Base-by-base conservation (phyloP, 92 coral and sea anemone species). In the Palythoa heliodiscus region DNA sequence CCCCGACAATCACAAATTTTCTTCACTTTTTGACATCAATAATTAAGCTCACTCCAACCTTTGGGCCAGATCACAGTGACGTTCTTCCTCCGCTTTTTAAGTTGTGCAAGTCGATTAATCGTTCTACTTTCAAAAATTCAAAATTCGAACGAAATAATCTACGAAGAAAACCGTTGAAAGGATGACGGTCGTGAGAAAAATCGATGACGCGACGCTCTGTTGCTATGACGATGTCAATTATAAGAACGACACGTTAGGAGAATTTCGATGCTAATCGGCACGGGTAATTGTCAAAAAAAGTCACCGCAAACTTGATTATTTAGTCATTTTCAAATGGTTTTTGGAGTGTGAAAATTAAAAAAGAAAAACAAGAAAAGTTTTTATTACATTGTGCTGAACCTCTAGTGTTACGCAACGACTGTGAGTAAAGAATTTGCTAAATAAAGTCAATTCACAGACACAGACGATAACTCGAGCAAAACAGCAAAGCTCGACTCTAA, bases 141-240 rank as follows among this genome's bases (percentile, higher is more conserved):
- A 97, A 97, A 94, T 97, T 97, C 93, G 93, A 93, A 95, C 99
- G 99, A 97, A 97, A 96, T 91, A 94, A 90, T 91, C 92, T 90
- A 89, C 97, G 97, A 93, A 89, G 91, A 91, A 93, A 89, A 95
- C 98, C 97, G 98, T 95, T 93, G 93, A 96, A 93, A 95, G 95
- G 99, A 87, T 87, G 94, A 93, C 91, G 85, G 92, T 87, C 90
- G 95, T 94, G 92, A 93, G 92, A 94, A 93, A 93, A 92, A 85
- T 89, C 91, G 96, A 96, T 96, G 98, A 96, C 98, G 98, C 98
- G 95, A 96, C 96, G 98, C 96, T 92, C 87, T 90, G 98, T 97
- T 93, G 98, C 96, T 86, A 91, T 95, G 90, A 89, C 89, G 86
- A 97, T 95, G 94, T 90, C 95, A 88, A 90, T 90, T 88, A 90